phyloP scores from a whole-genome alignment of 2,113 vertebrate genomes.

The Odocoileus hemionus region DNA sequence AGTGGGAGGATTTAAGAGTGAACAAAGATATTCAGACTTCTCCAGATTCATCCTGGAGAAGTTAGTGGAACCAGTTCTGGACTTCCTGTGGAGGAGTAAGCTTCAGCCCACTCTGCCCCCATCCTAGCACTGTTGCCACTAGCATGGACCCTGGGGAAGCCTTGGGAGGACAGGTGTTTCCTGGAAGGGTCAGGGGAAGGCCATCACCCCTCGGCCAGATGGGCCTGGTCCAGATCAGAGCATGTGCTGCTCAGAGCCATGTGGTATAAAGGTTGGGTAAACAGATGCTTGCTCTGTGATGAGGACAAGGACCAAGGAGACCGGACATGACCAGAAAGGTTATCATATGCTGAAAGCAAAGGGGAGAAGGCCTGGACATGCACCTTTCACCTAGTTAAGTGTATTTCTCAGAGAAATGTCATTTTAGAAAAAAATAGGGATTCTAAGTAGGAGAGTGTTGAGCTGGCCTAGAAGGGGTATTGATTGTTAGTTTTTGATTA shows the following conservation, averaged over 20 bases:
- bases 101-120: neutral
- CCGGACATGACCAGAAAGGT: neutral
- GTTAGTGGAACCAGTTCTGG: neutral
- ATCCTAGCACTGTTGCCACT: neutral
- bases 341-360: neutral
- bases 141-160: neutral
- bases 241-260: conserved; percentile 30
- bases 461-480: neutral
- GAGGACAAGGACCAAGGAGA: conserved; percentile 30
- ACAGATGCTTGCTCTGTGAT: neutral
- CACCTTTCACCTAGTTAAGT: neutral
- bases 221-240: conserved; percentile 71
- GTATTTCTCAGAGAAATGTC: neutral
- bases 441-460: neutral
- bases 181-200: conserved; percentile 59
- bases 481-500: neutral
- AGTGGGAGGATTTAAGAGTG: neutral
- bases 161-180: conserved; percentile 52
- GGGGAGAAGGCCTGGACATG: neutral
- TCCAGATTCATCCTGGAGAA: neutral
- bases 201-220: conserved; percentile 43
- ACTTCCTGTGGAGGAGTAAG: neutral
- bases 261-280: conserved; percentile 46
- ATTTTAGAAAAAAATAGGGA: neutral
- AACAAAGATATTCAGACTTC: neutral